A percentile compares a stretch with the other conserved stretches of the same genome.
These are phyloP conservation scores for Parnassius apollo DNA, from an alignment of 2,888 invertebrate genomes.

Conservation along the genomic window DNA sequence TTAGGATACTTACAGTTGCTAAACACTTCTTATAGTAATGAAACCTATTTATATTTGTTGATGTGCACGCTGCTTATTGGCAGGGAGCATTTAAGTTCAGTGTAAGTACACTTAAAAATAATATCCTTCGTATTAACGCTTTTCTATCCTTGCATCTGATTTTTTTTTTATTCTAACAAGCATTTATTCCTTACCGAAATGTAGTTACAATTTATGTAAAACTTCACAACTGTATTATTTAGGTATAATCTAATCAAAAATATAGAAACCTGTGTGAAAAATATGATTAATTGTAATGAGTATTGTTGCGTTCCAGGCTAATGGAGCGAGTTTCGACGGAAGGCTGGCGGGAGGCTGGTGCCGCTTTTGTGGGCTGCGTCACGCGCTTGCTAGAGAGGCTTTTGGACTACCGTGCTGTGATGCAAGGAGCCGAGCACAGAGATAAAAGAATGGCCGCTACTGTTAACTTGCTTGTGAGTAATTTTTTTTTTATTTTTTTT, in stretches of 20 bases:
- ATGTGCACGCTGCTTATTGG: slow-evolving; percentile 50
- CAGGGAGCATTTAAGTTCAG: slow-evolving; percentile 95
- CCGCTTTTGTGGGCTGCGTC: slow-evolving; percentile 95
- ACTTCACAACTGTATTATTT: too few species aligned
- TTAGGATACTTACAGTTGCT: too few species aligned
- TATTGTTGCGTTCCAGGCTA: slow-evolving; percentile 75
- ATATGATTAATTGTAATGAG: too few species aligned
- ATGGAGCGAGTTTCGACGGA: slow-evolving; percentile 92
- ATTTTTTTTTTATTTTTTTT: too few species aligned
- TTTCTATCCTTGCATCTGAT: too few species aligned
- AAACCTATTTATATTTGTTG: background rate
- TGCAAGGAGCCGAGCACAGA: slow-evolving; percentile 96
- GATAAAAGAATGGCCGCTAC: slow-evolving; percentile 98
- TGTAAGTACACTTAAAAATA: slow-evolving; percentile 85
- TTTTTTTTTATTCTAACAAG: too few species aligned
- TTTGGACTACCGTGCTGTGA: slow-evolving; percentile 96
- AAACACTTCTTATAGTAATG: too few species aligned
- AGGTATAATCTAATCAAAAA: too few species aligned
- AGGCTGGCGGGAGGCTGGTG: slow-evolving; percentile 94
- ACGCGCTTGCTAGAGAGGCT: slow-evolving; percentile 93
- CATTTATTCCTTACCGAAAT: too few species aligned
- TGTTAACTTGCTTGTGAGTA: slow-evolving; percentile 91
- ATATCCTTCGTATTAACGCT: too few species aligned
- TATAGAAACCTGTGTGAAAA: too few species aligned
- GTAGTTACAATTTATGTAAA: too few species aligned